Base-by-base conservation (phyloP, 2,797 vertebrate species). In the Chelonia mydas region DNA sequence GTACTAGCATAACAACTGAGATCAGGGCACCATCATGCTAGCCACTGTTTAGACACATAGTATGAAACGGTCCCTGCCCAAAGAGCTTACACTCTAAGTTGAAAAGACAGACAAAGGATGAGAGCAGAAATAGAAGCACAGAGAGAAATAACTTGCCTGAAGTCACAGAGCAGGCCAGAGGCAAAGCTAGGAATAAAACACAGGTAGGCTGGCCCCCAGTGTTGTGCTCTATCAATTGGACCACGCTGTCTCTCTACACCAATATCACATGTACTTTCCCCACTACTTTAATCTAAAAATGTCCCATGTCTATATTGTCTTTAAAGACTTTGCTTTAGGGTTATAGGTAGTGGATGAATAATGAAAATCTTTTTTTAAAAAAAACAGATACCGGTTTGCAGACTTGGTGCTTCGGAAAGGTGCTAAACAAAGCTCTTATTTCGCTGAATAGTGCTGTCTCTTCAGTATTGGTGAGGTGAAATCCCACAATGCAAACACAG, bases 401-500 rank as follows among this genome's bases (percentile, higher is more conserved):
- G 55, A 61, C 83, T 81, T 83, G 5, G 45, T 94, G n/a, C 65
- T 87, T 61, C 83, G 74, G 37, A 94, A 49, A 96, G 49, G 77
- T 82, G 57, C 28, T 72, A 90, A 25, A 53, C 2, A 92, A 91
- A 83, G 50, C 5, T 85, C 45, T 77, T 77, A 89, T 41, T 19
- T 5, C 0, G 10, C 37, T 47, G 37, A 81, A 12, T 49, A 57
- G 3, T 72, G 31, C 51, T 95, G 28, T 77, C 27, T 92, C 93
- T 83, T 92, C 21, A 28, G 87, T 80, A 61, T 15, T 61, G 47
- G 50, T 61, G 84, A 97, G 87, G 84, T 96, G 91, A 94, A 89
- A 91, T 87, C 83, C 84, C 45, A 80, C 86, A 83, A 25, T 33
- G 85, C 31, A 97, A 96, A 74, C 50, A 74, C 94, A 89, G 16